Conservation (phyloP, 2,888 invertebrate genomes). For the Xanthorhoe designata region DNA sequence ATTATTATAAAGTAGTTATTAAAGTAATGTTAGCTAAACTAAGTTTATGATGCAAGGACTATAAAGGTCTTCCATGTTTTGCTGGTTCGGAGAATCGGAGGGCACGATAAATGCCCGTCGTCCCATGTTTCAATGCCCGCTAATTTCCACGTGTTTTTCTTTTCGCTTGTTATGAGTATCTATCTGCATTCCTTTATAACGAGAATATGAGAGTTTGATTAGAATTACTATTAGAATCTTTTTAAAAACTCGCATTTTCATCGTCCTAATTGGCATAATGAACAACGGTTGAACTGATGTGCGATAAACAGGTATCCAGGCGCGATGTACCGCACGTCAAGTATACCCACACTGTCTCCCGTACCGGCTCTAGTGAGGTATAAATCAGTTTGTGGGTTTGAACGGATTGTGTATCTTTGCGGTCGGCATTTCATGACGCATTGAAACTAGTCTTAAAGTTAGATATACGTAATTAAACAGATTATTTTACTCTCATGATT, state of each 20-base stretch:
- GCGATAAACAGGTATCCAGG: conserved; percentile 84
- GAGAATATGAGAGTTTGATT: conserved; percentile 18
- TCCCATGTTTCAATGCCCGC: too few relatives aligned
- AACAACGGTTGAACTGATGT: conserved; percentile 59
- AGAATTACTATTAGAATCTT: neutral
- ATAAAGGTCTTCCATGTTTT: too few relatives aligned
- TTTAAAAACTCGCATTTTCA: conserved; percentile 16
- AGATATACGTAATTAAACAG: too few relatives aligned
- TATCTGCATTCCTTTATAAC: conserved; percentile 21
- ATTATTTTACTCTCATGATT: too few relatives aligned
- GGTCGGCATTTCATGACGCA: conserved; percentile 56
- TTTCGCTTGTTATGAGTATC: neutral
- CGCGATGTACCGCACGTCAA: conserved; percentile 95
- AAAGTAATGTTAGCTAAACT: neutral
- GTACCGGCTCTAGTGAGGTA: conserved; percentile 91
- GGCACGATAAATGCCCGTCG: too few relatives aligned
- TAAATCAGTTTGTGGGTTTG: conserved; percentile 69
- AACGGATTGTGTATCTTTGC: conserved; percentile 63
- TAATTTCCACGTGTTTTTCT: too few relatives aligned
- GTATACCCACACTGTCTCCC: conserved; percentile 94
- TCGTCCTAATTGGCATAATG: conserved; percentile 27
- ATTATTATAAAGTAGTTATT: too few relatives aligned
- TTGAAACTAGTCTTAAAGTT: conserved; percentile 12
- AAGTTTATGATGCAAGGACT: neutral
- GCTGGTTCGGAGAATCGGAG: too few relatives aligned